These are phyloP conservation scores for Aegotheles bennettii DNA, from an alignment of 2,113 vertebrate genomes.

Conservation along the genomic window DNA sequence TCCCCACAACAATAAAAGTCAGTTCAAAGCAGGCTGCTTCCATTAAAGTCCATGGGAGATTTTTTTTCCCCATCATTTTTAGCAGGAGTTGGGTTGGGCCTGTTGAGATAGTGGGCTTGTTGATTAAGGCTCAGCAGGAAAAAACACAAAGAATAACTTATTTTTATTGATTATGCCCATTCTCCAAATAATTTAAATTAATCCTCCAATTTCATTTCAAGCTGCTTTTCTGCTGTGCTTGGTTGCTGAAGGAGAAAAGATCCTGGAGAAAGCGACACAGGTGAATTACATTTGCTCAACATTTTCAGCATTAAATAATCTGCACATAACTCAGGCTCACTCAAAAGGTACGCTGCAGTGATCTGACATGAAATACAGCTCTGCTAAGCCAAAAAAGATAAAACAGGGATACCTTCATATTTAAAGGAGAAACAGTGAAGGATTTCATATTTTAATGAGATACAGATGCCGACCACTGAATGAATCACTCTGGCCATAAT, in stretches of 20 bases:
- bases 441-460: conserved; percentile 78
- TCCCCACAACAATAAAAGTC: background rate
- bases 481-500: conserved; percentile 78
- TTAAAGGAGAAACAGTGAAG: conserved; percentile 64
- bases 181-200: conserved; percentile 15
- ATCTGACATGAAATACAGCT: conserved; percentile 30
- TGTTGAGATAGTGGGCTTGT: background rate
- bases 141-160: background rate
- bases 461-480: conserved; percentile 81
- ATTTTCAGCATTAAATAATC: conserved; percentile 57
- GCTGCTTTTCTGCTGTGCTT: background rate
- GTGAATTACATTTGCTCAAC: conserved; percentile 38
- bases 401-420: conserved; percentile 57
- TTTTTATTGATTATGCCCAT: background rate
- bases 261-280: background rate
- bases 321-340: conserved; percentile 30
- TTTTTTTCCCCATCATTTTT: background rate
- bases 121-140: background rate
- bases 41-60: background rate
- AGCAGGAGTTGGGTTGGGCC: background rate
- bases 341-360: background rate
- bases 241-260: background rate
- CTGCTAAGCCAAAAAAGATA: conserved; percentile 57
- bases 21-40: conserved; percentile 27
- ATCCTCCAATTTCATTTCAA: conserved; percentile 13